A percentile compares a stretch with the other conserved stretches of the same genome.
These are phyloP conservation scores for Chiloscyllium punctatum DNA, from an alignment of 2,797 vertebrate species.

Conservation along the genomic window DNA sequence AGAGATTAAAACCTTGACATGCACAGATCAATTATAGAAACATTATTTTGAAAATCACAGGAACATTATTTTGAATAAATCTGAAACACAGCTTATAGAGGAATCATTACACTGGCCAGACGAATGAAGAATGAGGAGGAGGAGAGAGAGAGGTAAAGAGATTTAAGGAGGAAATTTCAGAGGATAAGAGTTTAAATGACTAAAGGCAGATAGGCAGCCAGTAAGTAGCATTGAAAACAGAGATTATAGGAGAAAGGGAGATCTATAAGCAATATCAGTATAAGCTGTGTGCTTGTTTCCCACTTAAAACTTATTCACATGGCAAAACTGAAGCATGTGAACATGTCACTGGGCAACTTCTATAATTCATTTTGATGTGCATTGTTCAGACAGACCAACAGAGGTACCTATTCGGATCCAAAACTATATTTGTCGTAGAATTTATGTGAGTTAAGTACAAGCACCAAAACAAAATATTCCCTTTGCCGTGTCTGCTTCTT, in stretches of 20 bases:
- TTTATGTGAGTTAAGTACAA: neutral
- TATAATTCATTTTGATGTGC: neutral
- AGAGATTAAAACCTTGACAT: neutral
- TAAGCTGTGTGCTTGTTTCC: neutral
- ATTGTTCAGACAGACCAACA: neutral
- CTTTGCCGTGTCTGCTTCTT: neutral
- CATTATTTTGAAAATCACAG: neutral
- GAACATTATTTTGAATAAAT: neutral
- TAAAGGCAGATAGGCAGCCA: neutral
- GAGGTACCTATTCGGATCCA: neutral
- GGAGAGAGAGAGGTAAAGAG: neutral
- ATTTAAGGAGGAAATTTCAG: neutral
- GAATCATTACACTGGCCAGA: neutral
- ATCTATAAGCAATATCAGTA: neutral
- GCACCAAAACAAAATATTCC: neutral
- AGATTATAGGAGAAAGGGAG: neutral
- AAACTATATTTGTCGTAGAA: too few relatives aligned
- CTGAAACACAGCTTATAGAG: neutral
- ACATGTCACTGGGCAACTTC: neutral
- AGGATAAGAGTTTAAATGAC: neutral
- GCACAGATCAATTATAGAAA: neutral
- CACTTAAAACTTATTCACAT: neutral
- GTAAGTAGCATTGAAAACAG: neutral
- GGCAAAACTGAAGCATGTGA: neutral
- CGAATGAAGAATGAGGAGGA: neutral